These are phyloP conservation scores for Malacoraja senta DNA, from an alignment of 2,797 vertebrate genomes.

Conservation along the genomic window DNA sequence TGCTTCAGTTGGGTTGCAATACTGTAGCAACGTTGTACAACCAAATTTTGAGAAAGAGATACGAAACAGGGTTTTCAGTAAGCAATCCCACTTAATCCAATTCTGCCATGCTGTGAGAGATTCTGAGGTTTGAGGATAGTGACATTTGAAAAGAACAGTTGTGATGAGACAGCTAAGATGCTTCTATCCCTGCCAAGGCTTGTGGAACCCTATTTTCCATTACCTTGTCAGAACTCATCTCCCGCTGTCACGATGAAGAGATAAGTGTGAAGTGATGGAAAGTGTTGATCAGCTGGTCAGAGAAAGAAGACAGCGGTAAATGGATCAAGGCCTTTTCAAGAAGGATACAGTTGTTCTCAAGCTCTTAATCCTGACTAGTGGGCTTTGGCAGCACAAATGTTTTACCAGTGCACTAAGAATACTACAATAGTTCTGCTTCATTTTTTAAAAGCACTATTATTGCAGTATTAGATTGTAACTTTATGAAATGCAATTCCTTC, in stretches of 20 bases:
- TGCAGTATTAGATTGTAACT: background rate
- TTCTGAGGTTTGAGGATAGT: constrained; percentile 42
- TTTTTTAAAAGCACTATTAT: background rate
- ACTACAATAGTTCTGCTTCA: constrained; percentile 34
- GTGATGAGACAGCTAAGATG: constrained; percentile 38
- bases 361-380: constrained; percentile 46
- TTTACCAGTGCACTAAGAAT: constrained; percentile 43
- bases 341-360: constrained; percentile 47
- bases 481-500: constrained; percentile 16
- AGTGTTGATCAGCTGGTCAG: constrained; percentile 46
- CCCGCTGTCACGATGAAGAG: constrained; percentile 45
- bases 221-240: constrained; percentile 50
- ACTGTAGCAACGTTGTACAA: background rate
- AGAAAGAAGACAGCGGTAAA: constrained; percentile 46
- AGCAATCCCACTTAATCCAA: constrained; percentile 35
- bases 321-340: constrained; percentile 47
- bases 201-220: constrained; percentile 49
- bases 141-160: constrained; percentile 46
- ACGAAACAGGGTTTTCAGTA: constrained; percentile 16
- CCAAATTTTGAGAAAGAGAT: constrained; percentile 29
- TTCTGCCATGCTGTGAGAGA: constrained; percentile 28
- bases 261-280: constrained; percentile 47
- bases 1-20: background rate
- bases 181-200: constrained; percentile 39
- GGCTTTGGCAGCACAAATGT: constrained; percentile 47